Base-by-base conservation (phyloP, 2,113 vertebrate genomes). In the Arvicanthis niloticus region DNA sequence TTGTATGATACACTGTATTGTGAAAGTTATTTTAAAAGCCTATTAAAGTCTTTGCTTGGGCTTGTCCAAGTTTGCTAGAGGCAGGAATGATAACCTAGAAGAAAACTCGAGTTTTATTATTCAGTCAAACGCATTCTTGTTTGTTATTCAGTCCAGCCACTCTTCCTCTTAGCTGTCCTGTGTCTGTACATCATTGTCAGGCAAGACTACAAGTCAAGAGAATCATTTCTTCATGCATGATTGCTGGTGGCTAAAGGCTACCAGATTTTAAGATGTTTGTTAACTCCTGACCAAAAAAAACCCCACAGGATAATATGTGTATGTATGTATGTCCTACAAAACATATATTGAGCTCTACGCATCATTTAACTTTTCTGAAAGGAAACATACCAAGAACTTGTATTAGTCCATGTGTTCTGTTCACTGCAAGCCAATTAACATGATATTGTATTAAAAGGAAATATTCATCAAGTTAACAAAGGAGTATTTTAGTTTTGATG, bases 81-180 rank as follows among this genome's bases (percentile, higher is more conserved):
- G 90, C 86, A 97, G 68, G 95, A 97, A 97, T 62, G 31, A 93
- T 98, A 96, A 94, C 89, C 90, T 95, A 81, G 40, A 97, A 98
- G 97, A 97, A 97, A 97, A 97, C 91, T 96, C 87, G 96, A 91
- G 97, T 98, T 96, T 98, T 88, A 95, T 96, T 96, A 84, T 97
- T 96, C 95, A 96, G 96, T 97, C 93, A n/a, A 92, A 92, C 91
- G 84, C 6, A 5, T 97, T 98, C 91, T 98, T 96, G 85, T 96
- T 9, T 85, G 92, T 95, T 94, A 94, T 53, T 94, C 82, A 96
- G 24, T 96, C 92, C 95, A 87, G 92, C 85, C 24, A 88, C 15
- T 76, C 87, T 90, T 89, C 75, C 90, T 76, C 82, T 93, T 94
- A 84, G 72, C 73, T 78, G 48, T 37, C 75, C 26, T 4, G 11